These are phyloP conservation scores for Thalassoma bifasciatum DNA, from an alignment of 2,113 vertebrate species.

Conservation along the genomic window DNA sequence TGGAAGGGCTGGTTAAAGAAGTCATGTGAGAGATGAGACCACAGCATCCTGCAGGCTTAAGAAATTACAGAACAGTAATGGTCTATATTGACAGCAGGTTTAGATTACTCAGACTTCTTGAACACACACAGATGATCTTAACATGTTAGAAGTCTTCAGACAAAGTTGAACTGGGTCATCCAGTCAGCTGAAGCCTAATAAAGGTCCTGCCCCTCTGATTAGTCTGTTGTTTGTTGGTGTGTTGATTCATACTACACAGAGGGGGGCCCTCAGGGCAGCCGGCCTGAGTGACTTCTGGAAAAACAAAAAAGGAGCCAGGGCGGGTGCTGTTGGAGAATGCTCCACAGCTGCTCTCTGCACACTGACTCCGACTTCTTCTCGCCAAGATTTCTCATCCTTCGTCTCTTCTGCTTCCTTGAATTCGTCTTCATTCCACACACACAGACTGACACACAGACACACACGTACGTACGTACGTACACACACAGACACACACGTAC, in stretches of 20 bases:
- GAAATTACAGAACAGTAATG: conserved; percentile 44
- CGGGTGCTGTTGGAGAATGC: conserved; percentile 57
- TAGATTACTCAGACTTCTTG: conserved; percentile 45
- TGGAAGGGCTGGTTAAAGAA: conserved; percentile 18
- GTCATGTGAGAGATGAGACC: conserved; percentile 38
- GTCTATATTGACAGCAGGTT: conserved; percentile 39
- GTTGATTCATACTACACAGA: conserved; percentile 50
- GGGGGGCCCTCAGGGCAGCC: conserved; percentile 53
- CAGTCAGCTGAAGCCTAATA: conserved; percentile 51
- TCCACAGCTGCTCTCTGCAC: conserved; percentile 63
- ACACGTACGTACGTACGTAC: too few species aligned
- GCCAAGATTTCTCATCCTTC: conserved; percentile 45
- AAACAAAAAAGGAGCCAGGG: conserved; percentile 57
- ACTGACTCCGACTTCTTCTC: conserved; percentile 34
- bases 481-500: conserved; percentile 21
- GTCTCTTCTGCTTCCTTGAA: conserved; percentile 45
- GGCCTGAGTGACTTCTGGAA: conserved; percentile 67
- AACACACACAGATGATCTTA: conserved; percentile 21
- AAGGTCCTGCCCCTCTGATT: conserved; percentile 57
- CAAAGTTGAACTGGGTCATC: conserved; percentile 68
- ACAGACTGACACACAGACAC: conserved; percentile 27
- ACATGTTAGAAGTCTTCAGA: conserved; percentile 35
- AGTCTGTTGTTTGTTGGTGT: conserved; percentile 64
- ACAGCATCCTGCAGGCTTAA: conserved; percentile 17
- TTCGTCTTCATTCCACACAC: conserved; percentile 38